These are phyloP conservation scores for Pelecanoides urinatrix DNA, from an alignment of 2,113 vertebrate species.

Conservation along the genomic window DNA sequence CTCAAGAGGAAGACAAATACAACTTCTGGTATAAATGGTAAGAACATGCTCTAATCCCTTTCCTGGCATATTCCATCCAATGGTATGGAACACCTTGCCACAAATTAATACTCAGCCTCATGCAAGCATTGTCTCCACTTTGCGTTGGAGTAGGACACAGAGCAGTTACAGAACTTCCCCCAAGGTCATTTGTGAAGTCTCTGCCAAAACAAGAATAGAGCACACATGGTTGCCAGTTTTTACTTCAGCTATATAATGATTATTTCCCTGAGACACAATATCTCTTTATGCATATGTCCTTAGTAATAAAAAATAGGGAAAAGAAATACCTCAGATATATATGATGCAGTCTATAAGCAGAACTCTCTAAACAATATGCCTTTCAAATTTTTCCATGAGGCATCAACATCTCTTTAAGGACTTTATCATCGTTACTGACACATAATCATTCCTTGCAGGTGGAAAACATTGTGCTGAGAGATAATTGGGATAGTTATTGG, in stretches of 20 bases:
- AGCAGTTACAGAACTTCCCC: slow-evolving; percentile 2
- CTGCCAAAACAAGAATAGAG: slow-evolving; percentile 8
- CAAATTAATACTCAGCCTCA: not conserved
- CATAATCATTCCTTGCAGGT: slow-evolving; percentile 68
- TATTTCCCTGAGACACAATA: slow-evolving; percentile 22
- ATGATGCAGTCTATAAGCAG: slow-evolving; percentile 29
- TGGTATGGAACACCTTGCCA: not conserved
- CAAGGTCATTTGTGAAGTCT: slow-evolving; percentile 38
- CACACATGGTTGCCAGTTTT: slow-evolving; percentile 8
- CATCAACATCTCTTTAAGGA: slow-evolving; percentile 65
- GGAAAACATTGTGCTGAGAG: slow-evolving; percentile 66
- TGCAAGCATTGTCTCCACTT: not conserved
- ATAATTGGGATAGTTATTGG: slow-evolving; percentile 73
- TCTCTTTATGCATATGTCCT: slow-evolving; percentile 49
- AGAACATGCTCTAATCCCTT: not conserved
- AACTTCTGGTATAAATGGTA: not conserved
- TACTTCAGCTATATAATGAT: slow-evolving; percentile 19
- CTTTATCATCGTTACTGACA: slow-evolving; percentile 66
- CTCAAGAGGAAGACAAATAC: not conserved
- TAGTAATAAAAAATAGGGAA: slow-evolving; percentile 56
- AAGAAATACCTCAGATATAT: slow-evolving; percentile 40
- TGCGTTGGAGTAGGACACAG: not conserved
- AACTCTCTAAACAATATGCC: slow-evolving; percentile 41
- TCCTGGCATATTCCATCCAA: not conserved
- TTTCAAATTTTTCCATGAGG: slow-evolving; percentile 45